phyloP scores from a whole-genome alignment of 2,113 vertebrate genomes.

The Calidris pugnax region DNA sequence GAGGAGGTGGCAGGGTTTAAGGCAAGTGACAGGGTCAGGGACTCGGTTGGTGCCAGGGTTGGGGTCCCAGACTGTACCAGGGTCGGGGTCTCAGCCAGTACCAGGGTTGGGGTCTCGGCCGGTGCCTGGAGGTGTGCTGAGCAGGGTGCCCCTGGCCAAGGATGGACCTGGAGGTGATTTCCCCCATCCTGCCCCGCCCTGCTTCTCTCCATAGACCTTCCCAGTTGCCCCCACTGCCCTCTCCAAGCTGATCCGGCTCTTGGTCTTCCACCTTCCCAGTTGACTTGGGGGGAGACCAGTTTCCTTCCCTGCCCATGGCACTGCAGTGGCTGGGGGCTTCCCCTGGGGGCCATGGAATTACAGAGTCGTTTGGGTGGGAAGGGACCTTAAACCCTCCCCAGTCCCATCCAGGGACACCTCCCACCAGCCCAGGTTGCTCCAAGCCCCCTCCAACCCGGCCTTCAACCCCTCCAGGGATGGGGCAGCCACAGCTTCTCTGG shows the following conservation, averaged over 20 bases:
- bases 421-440: no score
- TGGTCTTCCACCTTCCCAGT: background rate
- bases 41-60: rapidly evolving
- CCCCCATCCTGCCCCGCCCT: background rate
- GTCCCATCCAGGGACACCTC: no score
- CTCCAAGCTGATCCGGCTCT: background rate
- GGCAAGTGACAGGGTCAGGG: background rate
- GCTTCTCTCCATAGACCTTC: background rate
- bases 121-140: rapidly evolving
- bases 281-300: rapidly evolving
- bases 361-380: no score
- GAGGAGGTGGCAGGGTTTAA: background rate
- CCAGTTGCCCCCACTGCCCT: no score
- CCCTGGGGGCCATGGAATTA: background rate
- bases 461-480: no score
- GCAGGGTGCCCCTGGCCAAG: background rate
- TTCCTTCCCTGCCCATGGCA: background rate
- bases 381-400: no score
- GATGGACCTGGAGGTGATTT: background rate
- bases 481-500: no score
- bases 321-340: rapidly evolving
- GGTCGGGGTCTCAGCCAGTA: no score
- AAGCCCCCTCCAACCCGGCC: no score
- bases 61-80: no score
- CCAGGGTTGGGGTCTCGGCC: background rate